These are phyloP conservation scores for Motacilla tschutschensis DNA, from an alignment of 2,113 vertebrate genomes.

Conservation along the genomic window DNA sequence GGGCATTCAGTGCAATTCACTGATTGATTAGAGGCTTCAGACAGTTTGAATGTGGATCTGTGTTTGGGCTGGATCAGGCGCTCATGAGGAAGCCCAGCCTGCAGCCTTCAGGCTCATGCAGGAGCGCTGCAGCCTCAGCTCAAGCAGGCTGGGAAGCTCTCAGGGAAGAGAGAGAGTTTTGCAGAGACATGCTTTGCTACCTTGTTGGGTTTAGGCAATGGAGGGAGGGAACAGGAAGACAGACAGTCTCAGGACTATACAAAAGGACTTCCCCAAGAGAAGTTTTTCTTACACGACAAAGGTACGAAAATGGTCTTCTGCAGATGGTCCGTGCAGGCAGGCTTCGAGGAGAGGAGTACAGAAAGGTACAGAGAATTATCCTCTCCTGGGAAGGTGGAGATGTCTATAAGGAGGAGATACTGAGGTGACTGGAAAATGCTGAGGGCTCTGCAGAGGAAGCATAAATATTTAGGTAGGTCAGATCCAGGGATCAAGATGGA, in stretches of 20 bases:
- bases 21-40: constrained; percentile 72
- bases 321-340: background rate
- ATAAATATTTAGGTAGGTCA: background rate
- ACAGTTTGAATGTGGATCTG: constrained; percentile 56
- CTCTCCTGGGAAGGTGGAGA: background rate
- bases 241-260: background rate
- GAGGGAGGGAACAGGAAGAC: background rate
- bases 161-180: background rate
- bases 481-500: background rate
- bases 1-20: constrained; percentile 69
- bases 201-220: background rate
- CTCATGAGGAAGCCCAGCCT: constrained; percentile 51
- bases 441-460: background rate
- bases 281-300: background rate
- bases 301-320: background rate
- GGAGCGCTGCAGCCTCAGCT: constrained; percentile 32
- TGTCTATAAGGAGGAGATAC: background rate
- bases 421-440: background rate
- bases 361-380: background rate
- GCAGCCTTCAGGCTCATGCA: background rate
- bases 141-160: constrained; percentile 13
- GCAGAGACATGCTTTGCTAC: background rate
- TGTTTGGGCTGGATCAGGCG: constrained; percentile 47
- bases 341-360: background rate
- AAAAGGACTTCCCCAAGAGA: background rate